A percentile compares a stretch with the other conserved stretches of the same genome.
Evolutionary conservation across 2,888 invertebrate species (phyloP).

Genomic region (Theretra japonica): DNA sequence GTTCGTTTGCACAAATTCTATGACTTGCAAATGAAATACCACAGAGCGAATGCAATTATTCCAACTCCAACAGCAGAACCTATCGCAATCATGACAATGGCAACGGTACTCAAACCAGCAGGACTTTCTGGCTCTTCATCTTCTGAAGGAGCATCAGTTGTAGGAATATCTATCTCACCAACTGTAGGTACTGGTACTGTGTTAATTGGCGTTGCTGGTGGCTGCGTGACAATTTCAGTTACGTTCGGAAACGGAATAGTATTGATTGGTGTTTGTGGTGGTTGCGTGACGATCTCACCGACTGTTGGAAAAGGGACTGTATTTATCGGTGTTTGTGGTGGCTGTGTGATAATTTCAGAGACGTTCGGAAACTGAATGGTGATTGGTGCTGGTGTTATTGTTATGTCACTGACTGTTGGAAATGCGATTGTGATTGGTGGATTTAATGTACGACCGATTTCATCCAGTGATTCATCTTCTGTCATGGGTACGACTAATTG

Average conservation of each 20-base stretch:
- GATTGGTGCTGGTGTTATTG: neutral
- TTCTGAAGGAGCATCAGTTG: constrained; percentile 23
- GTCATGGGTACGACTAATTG: no score
- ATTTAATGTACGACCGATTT: no score
- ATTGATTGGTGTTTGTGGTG: neutral
- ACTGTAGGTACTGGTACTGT: neutral
- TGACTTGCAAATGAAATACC: constrained; percentile 1
- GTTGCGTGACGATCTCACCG: neutral
- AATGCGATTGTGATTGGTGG: neutral
- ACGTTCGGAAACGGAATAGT: neutral
- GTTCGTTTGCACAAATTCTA: no score
- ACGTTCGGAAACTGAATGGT: neutral
- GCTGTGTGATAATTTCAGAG: neutral
- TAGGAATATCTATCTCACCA: neutral
- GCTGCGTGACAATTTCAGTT: neutral
- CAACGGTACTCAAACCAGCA: constrained; percentile 20
- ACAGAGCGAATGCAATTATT: constrained; percentile 9
- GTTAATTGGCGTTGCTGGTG: neutral
- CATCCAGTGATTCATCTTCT: no score
- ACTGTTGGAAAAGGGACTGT: neutral
- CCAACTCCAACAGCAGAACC: constrained; percentile 1
- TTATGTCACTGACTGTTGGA: no score
- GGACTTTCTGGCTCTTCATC: constrained; percentile 10
- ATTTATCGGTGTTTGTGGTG: neutral
- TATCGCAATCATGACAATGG: constrained; percentile 25